Base-by-base conservation (phyloP, 2,888 invertebrate species). In the Stenchaetothrips biformis region DNA sequence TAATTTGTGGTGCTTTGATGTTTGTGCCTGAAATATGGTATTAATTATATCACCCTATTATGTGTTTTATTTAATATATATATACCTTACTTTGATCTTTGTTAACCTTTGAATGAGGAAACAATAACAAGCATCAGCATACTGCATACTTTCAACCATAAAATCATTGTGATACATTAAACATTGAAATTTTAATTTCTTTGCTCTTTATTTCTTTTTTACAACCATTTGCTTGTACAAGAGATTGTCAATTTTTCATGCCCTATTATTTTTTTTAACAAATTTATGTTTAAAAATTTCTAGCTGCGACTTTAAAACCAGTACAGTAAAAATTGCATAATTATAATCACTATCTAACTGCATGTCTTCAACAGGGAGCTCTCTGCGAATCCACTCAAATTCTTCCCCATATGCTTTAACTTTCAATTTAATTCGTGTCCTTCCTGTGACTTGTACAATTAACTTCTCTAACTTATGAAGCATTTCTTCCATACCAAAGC, bases 361-460 rank as follows among this genome's bases (percentile, higher is more conserved):
- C 2, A 88, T 87, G 21, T 87, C 85, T 3, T 88, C 87, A 4
- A 93, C 91, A 0, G 91, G 90, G 0, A 91, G 87, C 85, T 92
- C 90, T 84, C 91, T 91, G 83, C 91, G 90, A 37, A 93, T 85
- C 92, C 93, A 93, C 0, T 89, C 84, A 83, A 82, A 84, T 85
- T 90, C 90, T 3, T 86, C 84, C n/a, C 91, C 90, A 27, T 92
- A 92, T 82, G 87, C 88, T 79, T 87, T 87, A n/a, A 92, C 89
- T 81, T 89, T 87, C 82, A 93, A 88, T 79, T 86, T 89, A 79
- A 91, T 86, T 80, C 87, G 86, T 78, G 86, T 86, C 59, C 90
- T 87, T 37, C 88, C 89, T 0, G 91, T 91, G 9, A 86, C 86
- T 59, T 85, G 82, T 21, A 92, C 84, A 59, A 93, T 84, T 80